Conservation (phyloP, 2,113 vertebrate genomes). For the Thunnus maccoyii region DNA sequence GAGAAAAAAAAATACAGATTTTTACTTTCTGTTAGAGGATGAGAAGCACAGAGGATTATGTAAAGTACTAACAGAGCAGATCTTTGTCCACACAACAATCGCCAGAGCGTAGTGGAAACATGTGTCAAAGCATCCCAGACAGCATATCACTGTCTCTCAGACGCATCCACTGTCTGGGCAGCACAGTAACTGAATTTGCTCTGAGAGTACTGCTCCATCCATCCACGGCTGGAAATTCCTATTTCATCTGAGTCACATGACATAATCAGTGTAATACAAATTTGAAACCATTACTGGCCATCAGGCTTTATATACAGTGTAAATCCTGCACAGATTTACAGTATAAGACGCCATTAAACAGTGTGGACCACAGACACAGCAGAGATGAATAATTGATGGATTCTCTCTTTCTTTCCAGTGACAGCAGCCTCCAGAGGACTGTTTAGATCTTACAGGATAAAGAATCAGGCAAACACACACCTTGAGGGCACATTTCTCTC, state of each 20-base stretch:
- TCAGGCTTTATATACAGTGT: neutral
- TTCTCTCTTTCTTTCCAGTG: conserved; percentile 11
- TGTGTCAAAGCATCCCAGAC: conserved; percentile 38
- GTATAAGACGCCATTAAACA: neutral
- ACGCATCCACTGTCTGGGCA: conserved; percentile 21
- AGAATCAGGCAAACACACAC: conserved; percentile 44
- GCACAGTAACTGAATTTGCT: neutral
- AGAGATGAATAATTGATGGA: conserved; percentile 47
- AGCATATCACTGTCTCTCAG: conserved; percentile 33
- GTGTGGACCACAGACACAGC: conserved; percentile 6
- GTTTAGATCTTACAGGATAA: neutral
- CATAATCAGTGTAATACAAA: neutral
- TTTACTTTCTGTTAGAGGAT: neutral
- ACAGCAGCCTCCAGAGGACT: conserved; percentile 21
- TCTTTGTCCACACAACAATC: conserved; percentile 40
- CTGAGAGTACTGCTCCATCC: conserved; percentile 5
- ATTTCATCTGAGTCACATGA: neutral
- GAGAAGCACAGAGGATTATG: neutral
- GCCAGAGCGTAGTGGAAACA: conserved; percentile 9
- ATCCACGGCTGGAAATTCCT: neutral
- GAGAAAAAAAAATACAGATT: neutral
- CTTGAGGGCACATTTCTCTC: conserved; percentile 80
- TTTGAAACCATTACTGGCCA: neutral
- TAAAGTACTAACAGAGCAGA: conserved; percentile 31
- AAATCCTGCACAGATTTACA: neutral